phyloP scores from a whole-genome alignment of 2,797 vertebrate species.

The Diplodus sargus region DNA sequence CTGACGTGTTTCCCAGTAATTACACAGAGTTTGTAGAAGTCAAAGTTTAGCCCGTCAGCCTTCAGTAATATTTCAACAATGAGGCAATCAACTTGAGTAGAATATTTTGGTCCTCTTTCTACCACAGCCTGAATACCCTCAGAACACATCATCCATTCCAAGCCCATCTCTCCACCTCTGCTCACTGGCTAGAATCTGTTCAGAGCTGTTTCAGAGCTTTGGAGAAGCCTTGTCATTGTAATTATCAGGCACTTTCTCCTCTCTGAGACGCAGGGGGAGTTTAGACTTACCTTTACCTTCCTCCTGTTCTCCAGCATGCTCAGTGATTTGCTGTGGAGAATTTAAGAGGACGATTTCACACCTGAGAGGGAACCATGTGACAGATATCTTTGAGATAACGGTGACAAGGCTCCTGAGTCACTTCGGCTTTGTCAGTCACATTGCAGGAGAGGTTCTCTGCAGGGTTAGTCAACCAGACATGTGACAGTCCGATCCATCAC shows the following conservation, averaged over 20 bases:
- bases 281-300: not conserved
- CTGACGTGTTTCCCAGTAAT: not conserved
- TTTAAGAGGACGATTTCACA: slow-evolving; percentile 37
- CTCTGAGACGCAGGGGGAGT: slow-evolving; percentile 7
- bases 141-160: not conserved
- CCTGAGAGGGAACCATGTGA: slow-evolving; percentile 24
- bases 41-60: not conserved
- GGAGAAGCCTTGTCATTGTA: slow-evolving; percentile 9
- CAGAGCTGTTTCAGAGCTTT: not conserved
- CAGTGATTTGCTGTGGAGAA: not conserved
- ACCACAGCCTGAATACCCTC: not conserved
- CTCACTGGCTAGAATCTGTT: slow-evolving; percentile 1
- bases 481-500: not conserved
- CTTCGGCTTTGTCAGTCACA: not conserved
- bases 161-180: not conserved
- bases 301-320: not conserved
- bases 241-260: slow-evolving; percentile 25
- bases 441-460: slow-evolving; percentile 2
- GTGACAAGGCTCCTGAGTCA: not conserved
- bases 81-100: not conserved
- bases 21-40: not conserved
- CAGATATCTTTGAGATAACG: slow-evolving; percentile 4
- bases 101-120: slow-evolving; percentile 8
- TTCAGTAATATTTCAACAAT: not conserved
- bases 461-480: not conserved